Evolutionary conservation across 92 coral and sea anemone genomes (phyloP).

Genomic region (Bergia puertoricense): DNA sequence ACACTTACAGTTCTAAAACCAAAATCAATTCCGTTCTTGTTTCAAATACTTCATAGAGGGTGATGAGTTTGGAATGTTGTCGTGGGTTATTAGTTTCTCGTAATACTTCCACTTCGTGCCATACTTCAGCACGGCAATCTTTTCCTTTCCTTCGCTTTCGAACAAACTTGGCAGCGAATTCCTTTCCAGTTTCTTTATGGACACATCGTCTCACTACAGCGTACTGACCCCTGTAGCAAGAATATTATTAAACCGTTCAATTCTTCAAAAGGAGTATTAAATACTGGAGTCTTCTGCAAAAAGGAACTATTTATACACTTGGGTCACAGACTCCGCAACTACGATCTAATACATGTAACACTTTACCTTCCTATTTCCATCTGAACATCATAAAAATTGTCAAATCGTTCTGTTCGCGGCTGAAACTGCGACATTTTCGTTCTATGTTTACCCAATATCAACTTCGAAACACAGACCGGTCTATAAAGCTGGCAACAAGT

Average conservation of each 20-base stretch:
- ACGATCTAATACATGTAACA: constrained; percentile 19
- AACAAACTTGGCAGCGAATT: constrained; percentile 88
- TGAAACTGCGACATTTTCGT: constrained; percentile 54
- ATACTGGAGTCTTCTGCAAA: neutral
- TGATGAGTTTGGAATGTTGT: constrained; percentile 81
- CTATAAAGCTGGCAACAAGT: neutral
- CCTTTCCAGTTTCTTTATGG: constrained; percentile 71
- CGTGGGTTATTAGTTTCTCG: constrained; percentile 66
- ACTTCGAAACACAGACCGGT: neutral
- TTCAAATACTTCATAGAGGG: constrained; percentile 84
- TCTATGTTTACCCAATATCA: neutral
- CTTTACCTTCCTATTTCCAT: constrained; percentile 81
- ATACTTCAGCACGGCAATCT: constrained; percentile 85
- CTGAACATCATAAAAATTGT: constrained; percentile 78
- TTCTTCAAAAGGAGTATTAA: neutral
- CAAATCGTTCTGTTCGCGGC: constrained; percentile 74
- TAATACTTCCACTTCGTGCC: constrained; percentile 94
- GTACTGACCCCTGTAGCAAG: constrained; percentile 73
- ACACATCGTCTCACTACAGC: constrained; percentile 80
- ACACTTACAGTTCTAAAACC: constrained; percentile 72
- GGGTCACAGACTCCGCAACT: neutral
- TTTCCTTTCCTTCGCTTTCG: constrained; percentile 89
- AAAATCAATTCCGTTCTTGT: constrained; percentile 82
- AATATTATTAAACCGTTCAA: neutral
- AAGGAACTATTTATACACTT: neutral